phyloP scores from a whole-genome alignment of 64 coral and sea anemone genomes.

The Astreopora myriophthalma region DNA sequence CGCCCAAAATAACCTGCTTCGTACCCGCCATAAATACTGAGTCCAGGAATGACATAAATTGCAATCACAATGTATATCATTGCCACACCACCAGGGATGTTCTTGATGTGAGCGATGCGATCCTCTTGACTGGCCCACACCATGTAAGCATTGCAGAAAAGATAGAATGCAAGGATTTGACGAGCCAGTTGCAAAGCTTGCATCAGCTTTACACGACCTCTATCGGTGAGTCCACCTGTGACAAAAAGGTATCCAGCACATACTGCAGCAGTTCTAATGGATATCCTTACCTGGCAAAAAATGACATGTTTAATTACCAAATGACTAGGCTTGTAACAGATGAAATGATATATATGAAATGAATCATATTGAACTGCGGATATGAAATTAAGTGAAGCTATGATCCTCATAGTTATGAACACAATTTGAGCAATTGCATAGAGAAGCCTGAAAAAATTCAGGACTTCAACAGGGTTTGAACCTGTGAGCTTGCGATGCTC shows the following conservation, averaged over 20 bases:
- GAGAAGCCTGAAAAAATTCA: no score
- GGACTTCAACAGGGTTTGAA: no score
- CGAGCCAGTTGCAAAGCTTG: conserved; percentile 82
- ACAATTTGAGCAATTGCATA: no score
- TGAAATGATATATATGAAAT: no score
- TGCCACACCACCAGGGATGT: conserved; percentile 79
- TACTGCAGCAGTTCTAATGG: conserved; percentile 70
- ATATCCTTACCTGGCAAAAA: conserved; percentile 71
- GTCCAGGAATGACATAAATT: conserved; percentile 79
- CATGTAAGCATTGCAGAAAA: conserved; percentile 93
- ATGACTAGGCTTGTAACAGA: no score
- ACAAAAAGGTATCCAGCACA: conserved; percentile 87
- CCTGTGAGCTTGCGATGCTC: no score
- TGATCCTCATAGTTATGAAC: no score
- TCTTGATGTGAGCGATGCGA: conserved; percentile 65
- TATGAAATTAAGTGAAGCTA: no score
- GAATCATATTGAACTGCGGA: no score
- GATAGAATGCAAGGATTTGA: conserved; percentile 77
- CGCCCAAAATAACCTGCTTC: conserved; percentile 91
- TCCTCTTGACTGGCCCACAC: conserved; percentile 87
- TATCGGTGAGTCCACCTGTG: conserved; percentile 85
- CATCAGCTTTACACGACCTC: conserved; percentile 32
- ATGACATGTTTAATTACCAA: no score
- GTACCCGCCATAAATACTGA: conserved; percentile 88
- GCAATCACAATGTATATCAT: conserved; percentile 73